A percentile compares a stretch with the other conserved stretches of the same genome.
These are phyloP conservation scores for Teleogryllus oceanicus DNA, from an alignment of 2,888 invertebrate species.

Conservation along the genomic window DNA sequence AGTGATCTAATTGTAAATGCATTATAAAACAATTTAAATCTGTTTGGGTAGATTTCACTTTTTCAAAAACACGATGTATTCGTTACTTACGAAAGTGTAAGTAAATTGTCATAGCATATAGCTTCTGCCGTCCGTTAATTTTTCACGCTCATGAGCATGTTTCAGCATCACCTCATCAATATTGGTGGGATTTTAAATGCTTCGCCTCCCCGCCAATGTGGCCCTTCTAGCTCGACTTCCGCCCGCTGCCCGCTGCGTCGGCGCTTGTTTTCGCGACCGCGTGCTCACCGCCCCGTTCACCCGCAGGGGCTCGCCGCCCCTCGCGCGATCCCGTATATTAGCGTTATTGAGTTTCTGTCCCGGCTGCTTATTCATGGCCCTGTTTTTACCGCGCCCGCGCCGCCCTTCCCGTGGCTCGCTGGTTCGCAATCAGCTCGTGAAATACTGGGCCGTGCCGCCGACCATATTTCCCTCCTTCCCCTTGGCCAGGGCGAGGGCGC, in stretches of 20 bases:
- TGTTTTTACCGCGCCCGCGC: background rate
- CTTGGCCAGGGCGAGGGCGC: background rate
- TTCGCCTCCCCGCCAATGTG: too few species aligned
- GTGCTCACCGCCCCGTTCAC: background rate
- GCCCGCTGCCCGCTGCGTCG: background rate
- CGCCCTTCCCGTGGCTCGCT: background rate
- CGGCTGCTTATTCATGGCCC: constrained; percentile 18
- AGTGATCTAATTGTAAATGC: too few species aligned
- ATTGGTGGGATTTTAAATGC: too few species aligned
- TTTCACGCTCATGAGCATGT: too few species aligned
- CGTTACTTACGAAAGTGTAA: too few species aligned
- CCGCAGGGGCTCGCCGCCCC: background rate
- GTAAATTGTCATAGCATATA: too few species aligned
- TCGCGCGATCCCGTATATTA: constrained; percentile 9
- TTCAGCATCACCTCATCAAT: too few species aligned
- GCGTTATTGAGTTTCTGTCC: constrained; percentile 18
- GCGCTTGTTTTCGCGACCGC: background rate
- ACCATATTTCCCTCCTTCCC: background rate
- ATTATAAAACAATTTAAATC: too few species aligned
- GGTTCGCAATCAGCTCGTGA: background rate
- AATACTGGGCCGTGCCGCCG: background rate
- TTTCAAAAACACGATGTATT: too few species aligned
- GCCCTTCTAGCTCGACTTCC: background rate
- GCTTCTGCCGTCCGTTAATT: too few species aligned
- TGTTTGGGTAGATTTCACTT: too few species aligned